These are phyloP conservation scores for Lycaon pictus DNA, from an alignment of 2,113 vertebrate species.

Conservation along the genomic window DNA sequence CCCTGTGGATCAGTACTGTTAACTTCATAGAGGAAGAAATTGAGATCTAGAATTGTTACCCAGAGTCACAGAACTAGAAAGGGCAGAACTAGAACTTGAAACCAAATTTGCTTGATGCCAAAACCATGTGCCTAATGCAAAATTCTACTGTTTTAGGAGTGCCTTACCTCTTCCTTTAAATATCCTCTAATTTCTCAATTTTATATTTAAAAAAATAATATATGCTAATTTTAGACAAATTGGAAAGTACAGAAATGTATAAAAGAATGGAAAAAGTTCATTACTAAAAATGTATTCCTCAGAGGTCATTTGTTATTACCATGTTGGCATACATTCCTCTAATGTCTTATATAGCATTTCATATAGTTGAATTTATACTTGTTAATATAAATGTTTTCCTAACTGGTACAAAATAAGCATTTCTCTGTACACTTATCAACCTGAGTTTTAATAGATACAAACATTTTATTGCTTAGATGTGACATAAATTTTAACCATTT, in stretches of 20 bases:
- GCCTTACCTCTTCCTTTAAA: neutral
- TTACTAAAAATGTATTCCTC: neutral
- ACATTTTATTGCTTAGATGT: neutral
- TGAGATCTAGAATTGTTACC: neutral
- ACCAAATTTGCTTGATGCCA: neutral
- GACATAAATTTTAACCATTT: neutral
- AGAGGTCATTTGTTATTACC: neutral
- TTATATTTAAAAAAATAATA: neutral
- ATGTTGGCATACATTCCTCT: neutral
- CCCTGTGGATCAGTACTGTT: neutral
- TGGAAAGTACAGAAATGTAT: neutral
- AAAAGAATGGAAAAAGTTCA: neutral
- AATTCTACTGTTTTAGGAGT: neutral
- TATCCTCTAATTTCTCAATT: neutral
- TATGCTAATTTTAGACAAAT: neutral
- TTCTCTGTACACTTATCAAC: neutral
- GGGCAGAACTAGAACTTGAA: neutral
- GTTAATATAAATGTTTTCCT: neutral
- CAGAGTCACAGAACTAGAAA: neutral
- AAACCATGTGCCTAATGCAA: neutral
- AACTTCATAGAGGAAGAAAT: neutral
- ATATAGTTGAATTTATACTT: neutral
- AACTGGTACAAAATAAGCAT: neutral
- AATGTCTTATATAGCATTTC: constrained; percentile 4
- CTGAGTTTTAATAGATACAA: constrained; percentile 5